Evolutionary conservation across 2,797 vertebrate genomes (phyloP), one percentile per base, ranked within the genome.

Genomic region (Macroramphosus scolopax): DNA sequence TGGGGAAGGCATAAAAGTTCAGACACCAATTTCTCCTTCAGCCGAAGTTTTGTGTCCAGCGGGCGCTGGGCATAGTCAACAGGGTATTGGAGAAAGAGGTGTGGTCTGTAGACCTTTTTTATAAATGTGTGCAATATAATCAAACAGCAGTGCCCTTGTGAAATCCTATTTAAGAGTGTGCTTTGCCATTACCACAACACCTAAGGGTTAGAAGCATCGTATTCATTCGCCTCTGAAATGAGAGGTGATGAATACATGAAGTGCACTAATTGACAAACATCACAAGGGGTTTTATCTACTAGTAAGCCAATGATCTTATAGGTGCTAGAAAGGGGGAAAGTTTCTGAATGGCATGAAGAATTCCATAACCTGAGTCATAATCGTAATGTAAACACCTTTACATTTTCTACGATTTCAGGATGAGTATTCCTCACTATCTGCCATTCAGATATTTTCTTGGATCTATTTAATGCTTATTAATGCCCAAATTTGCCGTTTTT

Each of bases 1-100:
- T 99, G 97, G 97, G 96, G 96, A 25, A 98, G 94, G 58, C 92
- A 97, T 68, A 91, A 92, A 80, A 93, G 73, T 2, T 84, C 92
- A 0, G 92, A 94, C 44, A 22, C 92, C 14, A 92, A 73, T 80
- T 97, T 95, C 84, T 98, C 97, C 28, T 97, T 99, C 89, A 98
- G 95, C 83, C 91, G 97, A 54, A 92, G 93, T 50, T 94, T 99
- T 4, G 92, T 93, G 68, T 95, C 96, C 36, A 98, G 95, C 0
- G 92, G 97, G 20, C 91, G 97, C 67, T 99, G 94, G 93, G 95
- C 95, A 0, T 99, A 89, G 91, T 20, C 7, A 5, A 24, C 13
- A 16, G 43, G 30, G 38, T 2, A 9, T 8, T 14, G 30, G 34
- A 15, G n/a, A 12, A n/a, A 18, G 42, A 17, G 8, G 5, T 35